phyloP scores from a whole-genome alignment of 2,888 invertebrate genomes.

The Aporophyla nigra region DNA sequence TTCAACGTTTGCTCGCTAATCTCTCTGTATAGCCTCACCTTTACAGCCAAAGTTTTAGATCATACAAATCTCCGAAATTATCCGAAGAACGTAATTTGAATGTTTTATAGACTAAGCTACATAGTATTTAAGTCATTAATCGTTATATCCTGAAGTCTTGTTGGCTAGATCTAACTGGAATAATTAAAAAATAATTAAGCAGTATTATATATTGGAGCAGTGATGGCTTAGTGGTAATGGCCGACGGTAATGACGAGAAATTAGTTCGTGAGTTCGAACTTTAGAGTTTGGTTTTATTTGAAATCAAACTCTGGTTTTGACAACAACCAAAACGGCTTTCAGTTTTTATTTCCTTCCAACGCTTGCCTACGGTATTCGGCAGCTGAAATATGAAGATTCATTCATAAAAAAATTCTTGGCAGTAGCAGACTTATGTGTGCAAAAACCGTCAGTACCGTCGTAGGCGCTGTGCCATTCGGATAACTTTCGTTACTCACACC shows the following conservation, averaged over 20 bases:
- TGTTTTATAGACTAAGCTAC: slow-evolving; percentile 12
- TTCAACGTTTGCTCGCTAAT: slow-evolving; percentile 12
- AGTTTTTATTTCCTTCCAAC: no score
- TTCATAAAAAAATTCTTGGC: no score
- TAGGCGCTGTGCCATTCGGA: no score
- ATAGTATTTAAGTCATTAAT: slow-evolving; percentile 23
- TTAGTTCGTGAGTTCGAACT: no score
- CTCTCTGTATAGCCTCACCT: neutral
- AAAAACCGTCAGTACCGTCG: no score
- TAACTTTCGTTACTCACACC: no score
- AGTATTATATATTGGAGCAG: no score
- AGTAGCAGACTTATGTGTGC: no score
- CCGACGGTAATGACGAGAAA: no score
- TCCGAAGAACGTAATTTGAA: slow-evolving; percentile 21
- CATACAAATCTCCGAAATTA: slow-evolving; percentile 35
- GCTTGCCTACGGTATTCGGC: no score
- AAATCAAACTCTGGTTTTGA: neutral
- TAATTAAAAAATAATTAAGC: neutral
- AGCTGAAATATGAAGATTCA: no score
- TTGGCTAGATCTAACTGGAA: slow-evolving; percentile 10
- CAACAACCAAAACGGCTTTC: neutral
- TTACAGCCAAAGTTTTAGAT: slow-evolving; percentile 24
- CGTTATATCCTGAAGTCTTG: neutral
- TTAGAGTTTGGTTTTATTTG: neutral
- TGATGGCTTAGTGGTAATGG: no score